Conservation (phyloP, 1,140 invertebrate genomes). For the Hirudo medicinalis region DNA sequence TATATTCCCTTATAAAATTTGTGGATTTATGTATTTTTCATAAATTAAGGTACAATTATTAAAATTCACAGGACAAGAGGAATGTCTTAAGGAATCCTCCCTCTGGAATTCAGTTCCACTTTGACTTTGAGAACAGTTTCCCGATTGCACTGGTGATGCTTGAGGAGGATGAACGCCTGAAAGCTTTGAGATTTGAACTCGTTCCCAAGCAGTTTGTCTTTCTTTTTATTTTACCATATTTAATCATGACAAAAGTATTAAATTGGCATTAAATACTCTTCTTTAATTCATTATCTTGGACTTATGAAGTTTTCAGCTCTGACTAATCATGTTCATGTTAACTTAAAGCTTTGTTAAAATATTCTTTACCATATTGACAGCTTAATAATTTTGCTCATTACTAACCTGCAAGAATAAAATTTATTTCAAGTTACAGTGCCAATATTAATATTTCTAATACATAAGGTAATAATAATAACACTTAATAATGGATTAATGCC, state of each 20-base stretch:
- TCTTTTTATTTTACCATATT: not conserved
- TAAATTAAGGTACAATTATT: not conserved
- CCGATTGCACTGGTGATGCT: constrained; percentile 84
- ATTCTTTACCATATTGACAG: not conserved
- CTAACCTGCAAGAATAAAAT: too few species aligned
- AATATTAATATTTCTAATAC: not conserved
- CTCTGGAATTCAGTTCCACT: constrained; percentile 81
- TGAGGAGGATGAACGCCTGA: constrained; percentile 81
- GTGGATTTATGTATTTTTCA: not conserved
- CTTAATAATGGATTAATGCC: constrained; percentile 24
- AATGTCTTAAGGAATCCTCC: constrained; percentile 94
- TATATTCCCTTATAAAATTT: not conserved
- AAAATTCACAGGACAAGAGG: constrained; percentile 61
- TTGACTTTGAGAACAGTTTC: constrained; percentile 74
- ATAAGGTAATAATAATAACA: not conserved
- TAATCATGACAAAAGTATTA: not conserved
- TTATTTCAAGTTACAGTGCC: not conserved
- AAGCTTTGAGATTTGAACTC: constrained; percentile 94
- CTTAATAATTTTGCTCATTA: too few species aligned
- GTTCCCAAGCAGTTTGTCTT: constrained; percentile 73
- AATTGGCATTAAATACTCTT: too few species aligned
- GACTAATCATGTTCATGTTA: too few species aligned
- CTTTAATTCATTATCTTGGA: too few species aligned
- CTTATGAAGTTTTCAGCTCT: too few species aligned
- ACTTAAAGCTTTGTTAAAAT: not conserved